phyloP scores from a whole-genome alignment of 2,113 vertebrate species.

The Eleginops maclovinus region DNA sequence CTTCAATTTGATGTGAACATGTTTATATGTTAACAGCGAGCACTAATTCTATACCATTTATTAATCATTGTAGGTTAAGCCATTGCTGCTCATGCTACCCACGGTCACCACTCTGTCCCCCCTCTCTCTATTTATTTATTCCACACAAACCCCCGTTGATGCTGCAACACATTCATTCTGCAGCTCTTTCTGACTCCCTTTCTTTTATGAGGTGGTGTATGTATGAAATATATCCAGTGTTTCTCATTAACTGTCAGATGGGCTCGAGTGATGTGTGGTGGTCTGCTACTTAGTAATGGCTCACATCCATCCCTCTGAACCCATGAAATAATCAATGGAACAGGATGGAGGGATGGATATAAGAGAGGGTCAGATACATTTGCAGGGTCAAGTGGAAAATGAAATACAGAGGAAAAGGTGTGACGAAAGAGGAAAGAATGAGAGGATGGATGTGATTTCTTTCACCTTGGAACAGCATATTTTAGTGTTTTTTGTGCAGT shows the following conservation, averaged over 20 bases:
- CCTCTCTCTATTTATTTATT: slow-evolving; percentile 28
- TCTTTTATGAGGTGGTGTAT: slow-evolving; percentile 31
- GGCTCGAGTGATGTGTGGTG: slow-evolving; percentile 71
- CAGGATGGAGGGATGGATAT: slow-evolving; percentile 60
- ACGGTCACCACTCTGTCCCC: background rate
- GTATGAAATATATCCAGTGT: slow-evolving; percentile 65
- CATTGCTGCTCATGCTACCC: background rate
- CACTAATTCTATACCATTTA: slow-evolving; percentile 17
- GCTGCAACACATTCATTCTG: slow-evolving; percentile 18
- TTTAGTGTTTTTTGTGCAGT: slow-evolving; percentile 18
- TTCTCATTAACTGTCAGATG: slow-evolving; percentile 77
- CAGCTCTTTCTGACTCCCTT: slow-evolving; percentile 20
- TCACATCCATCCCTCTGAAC: slow-evolving; percentile 66
- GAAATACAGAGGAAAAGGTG: slow-evolving; percentile 64
- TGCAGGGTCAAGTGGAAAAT: slow-evolving; percentile 73
- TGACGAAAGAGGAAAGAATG: slow-evolving; percentile 15
- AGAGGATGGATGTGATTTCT: slow-evolving; percentile 35
- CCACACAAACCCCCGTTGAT: slow-evolving; percentile 22
- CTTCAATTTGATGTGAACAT: slow-evolving; percentile 21
- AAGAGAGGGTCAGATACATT: slow-evolving; percentile 62
- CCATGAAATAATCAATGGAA: slow-evolving; percentile 76
- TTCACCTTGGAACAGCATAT: background rate
- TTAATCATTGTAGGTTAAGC: slow-evolving; percentile 2
- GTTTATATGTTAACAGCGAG: too few species aligned
- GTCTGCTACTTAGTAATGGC: slow-evolving; percentile 74